Base-by-base conservation (phyloP, 2,113 vertebrate genomes). In the Phodopus roborovskii region DNA sequence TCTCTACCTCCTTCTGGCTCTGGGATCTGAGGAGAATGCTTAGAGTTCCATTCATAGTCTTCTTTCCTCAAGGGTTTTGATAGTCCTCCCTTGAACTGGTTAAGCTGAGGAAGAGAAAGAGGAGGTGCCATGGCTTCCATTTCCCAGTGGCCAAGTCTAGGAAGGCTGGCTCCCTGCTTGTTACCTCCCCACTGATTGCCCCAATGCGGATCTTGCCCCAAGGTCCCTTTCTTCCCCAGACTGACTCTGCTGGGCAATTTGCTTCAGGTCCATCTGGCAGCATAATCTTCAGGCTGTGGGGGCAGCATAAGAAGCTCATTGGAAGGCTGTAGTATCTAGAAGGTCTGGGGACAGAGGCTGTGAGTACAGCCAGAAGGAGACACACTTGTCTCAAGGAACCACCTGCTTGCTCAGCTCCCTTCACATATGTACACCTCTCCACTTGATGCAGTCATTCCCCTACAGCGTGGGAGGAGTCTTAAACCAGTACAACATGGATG, bases 1-100 rank as follows among this genome's bases (percentile, higher is more conserved):
- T 94, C 58, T 88, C 94, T 94, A 85, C 58, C 50, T 96, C 90
- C 77, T 95, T 96, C 68, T 36, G 86, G 79, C 74, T 98, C 82
- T 79, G 83, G 78, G 90, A 86, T 95, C 94, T 96, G 90, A 96
- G 83, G 74, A 96, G 42, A 75, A 68, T 84, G 58, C 70, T 91
- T 94, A 71, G 83, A 93, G 74, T 88, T 97, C 64, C 70, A 85
- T 88, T 91, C 58, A 94, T 85, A 95, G 73, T 94, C 79, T 89
- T 95, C 78, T 88, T 90, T 88, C 70, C 95, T 95, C 84, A 88
- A 95, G 93, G 95, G 71, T 88, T 93, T 91, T 83, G 74, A 68
- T 85, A 84, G 74, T 81, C 88, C 58, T 95, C 64, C 83, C 19
- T 77, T 90, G 64, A 93, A 96, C 77, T 30, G 64, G n/a, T 28